Evolutionary conservation across 92 coral and sea anemone genomes (phyloP).

Genomic region (Paramuricea clavata): DNA sequence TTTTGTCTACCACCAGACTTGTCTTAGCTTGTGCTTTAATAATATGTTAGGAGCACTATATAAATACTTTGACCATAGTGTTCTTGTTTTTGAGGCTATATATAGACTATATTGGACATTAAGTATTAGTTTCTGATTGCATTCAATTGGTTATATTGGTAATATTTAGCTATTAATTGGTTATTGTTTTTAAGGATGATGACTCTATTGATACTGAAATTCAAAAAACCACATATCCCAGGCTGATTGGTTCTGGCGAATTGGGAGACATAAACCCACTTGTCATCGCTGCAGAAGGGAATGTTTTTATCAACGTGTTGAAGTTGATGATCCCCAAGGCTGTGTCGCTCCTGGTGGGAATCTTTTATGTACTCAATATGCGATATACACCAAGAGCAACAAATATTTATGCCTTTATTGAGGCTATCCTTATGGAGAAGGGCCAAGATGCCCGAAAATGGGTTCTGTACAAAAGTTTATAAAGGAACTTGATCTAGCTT

Average conservation of each 20-base stretch:
- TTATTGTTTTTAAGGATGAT: not conserved
- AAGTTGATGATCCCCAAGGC: slow-evolving; percentile 1
- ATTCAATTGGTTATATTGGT: too few relatives aligned
- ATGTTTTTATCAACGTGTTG: not conserved
- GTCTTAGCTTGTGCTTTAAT: not conserved
- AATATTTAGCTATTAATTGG: not conserved
- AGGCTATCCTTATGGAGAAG: not conserved
- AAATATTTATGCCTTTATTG: not conserved
- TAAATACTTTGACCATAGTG: not conserved
- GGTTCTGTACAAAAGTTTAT: not conserved
- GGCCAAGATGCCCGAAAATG: not conserved
- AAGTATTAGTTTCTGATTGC: too few relatives aligned
- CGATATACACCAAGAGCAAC: not conserved
- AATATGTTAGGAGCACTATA: not conserved
- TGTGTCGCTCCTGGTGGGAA: not conserved
- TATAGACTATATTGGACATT: too few relatives aligned
- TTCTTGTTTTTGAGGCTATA: too few relatives aligned
- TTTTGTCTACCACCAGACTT: not conserved
- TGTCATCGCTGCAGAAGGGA: not conserved
- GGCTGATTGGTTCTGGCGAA: not conserved
- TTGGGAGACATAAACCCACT: not conserved
- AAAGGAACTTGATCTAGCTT: slow-evolving; percentile 6
- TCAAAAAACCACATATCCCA: not conserved
- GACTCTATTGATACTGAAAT: not conserved
- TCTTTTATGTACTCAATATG: not conserved